Evolutionary conservation across 1,140 invertebrate genomes (phyloP).

Genomic region (Nasonia longicornis): DNA sequence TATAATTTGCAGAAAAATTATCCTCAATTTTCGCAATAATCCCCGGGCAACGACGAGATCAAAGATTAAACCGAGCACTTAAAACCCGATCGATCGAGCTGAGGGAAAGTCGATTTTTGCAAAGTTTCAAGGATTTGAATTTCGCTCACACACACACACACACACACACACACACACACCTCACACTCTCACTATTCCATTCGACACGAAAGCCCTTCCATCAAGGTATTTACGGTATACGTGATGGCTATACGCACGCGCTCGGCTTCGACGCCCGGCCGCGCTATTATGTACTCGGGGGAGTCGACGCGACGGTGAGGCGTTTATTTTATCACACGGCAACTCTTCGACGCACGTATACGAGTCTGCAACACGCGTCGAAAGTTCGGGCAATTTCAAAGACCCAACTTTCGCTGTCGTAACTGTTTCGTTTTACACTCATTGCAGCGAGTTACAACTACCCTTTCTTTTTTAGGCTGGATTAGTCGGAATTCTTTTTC

Average conservation of each 20-base stretch:
- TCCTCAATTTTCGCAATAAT: too few species aligned
- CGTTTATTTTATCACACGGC: slow-evolving; percentile 28
- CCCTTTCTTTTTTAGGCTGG: too few species aligned
- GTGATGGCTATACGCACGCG: slow-evolving; percentile 9
- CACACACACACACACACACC: too few species aligned
- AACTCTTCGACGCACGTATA: slow-evolving; percentile 1
- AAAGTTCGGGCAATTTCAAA: slow-evolving; percentile 23
- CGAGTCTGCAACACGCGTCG: not conserved
- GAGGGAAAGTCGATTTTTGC: not conserved
- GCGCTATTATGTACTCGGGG: slow-evolving; percentile 13
- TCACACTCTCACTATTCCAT: not conserved
- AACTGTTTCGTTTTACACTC: too few species aligned
- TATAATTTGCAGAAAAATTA: too few species aligned
- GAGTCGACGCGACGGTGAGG: not conserved
- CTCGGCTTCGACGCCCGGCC: not conserved
- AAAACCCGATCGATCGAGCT: too few species aligned
- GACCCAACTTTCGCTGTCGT: not conserved
- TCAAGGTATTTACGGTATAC: slow-evolving; percentile 19
- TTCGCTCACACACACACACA: not conserved
- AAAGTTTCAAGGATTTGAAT: not conserved
- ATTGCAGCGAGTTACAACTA: too few species aligned
- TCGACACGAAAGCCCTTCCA: not conserved
- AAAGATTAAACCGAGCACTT: too few species aligned
- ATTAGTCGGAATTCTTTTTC: too few species aligned
- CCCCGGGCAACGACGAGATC: too few species aligned